phyloP scores from a whole-genome alignment of 2,113 vertebrate species.

The Sprattus sprattus region DNA sequence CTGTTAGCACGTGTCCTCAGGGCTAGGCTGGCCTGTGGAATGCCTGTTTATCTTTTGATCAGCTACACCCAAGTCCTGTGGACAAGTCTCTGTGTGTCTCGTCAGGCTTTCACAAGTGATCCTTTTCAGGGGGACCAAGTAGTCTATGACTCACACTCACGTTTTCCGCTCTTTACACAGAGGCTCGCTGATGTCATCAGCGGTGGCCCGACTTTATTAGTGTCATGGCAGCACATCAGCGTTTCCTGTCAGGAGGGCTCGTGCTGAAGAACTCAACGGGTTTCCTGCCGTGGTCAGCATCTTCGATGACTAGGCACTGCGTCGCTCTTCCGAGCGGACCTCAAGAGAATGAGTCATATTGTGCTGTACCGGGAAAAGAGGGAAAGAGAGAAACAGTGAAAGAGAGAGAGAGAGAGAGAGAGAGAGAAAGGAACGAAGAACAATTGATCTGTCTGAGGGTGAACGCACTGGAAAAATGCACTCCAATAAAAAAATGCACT shows the following conservation, averaged over 20 bases:
- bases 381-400: background rate
- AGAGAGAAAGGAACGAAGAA: background rate
- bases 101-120: background rate
- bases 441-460: constrained; percentile 24
- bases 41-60: background rate
- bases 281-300: constrained; percentile 48
- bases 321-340: constrained; percentile 24
- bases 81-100: background rate
- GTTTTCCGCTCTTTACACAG: background rate
- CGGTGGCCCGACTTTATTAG: constrained; percentile 2
- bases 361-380: constrained; percentile 23
- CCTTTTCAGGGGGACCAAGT: background rate
- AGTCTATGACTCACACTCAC: constrained; percentile 48
- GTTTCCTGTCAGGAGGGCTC: constrained; percentile 25
- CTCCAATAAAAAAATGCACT: constrained; percentile 41
- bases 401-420: background rate
- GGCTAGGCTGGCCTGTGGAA: background rate
- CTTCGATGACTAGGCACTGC: constrained; percentile 43
- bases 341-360: background rate
- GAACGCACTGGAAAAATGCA: constrained; percentile 37
- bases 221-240: constrained; percentile 37
- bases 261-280: constrained; percentile 33
- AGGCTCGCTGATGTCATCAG: constrained; percentile 48
- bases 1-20: background rate
- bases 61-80: background rate